phyloP scores from a whole-genome alignment of 2,113 vertebrate species.

The Eidolon helvum region DNA sequence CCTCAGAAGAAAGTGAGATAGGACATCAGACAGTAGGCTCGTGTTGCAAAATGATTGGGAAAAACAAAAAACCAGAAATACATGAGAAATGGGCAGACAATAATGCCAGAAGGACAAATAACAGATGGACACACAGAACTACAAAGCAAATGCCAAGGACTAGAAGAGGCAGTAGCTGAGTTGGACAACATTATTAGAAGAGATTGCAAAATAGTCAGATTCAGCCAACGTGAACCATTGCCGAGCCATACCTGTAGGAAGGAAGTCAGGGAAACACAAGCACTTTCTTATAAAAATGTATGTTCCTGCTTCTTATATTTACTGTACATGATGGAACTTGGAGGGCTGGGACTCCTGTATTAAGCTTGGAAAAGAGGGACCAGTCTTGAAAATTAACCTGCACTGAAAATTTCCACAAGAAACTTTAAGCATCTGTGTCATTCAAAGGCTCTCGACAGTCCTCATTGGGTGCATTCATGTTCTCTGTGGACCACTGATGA shows the following conservation, averaged over 20 bases:
- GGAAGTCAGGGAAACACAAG: accelerated
- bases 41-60: background rate
- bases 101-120: constrained; percentile 84
- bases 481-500: background rate
- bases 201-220: constrained; percentile 75
- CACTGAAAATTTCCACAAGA: background rate
- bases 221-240: constrained; percentile 54
- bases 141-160: constrained; percentile 82
- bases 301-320: background rate
- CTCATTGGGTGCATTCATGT: accelerated
- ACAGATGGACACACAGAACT: constrained; percentile 86
- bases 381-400: background rate
- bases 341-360: background rate
- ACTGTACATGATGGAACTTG: background rate
- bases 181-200: constrained; percentile 77
- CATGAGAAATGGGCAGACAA: constrained; percentile 5
- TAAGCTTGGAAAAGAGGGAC: background rate
- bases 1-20: background rate
- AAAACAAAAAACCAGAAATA: background rate
- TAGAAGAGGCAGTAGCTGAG: constrained; percentile 77
- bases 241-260: background rate
- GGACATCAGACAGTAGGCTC: background rate
- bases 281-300: background rate
- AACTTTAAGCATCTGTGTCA: accelerated
- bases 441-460: background rate